Conservation (phyloP, 2,113 vertebrate species). For the Apus apus region DNA sequence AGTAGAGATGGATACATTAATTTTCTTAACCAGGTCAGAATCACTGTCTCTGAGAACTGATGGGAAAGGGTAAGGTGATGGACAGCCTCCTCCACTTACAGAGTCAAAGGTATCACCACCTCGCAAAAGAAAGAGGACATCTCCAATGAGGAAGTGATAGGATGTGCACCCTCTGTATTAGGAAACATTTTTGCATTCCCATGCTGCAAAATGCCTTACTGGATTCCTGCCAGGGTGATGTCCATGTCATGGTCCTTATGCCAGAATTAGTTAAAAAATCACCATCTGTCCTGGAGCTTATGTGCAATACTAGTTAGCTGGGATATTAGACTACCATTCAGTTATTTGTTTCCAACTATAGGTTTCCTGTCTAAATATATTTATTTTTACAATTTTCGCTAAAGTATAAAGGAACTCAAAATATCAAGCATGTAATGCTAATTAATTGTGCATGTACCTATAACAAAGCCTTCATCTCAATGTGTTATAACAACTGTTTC, state of each 20-base stretch:
- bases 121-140: neutral
- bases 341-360: neutral
- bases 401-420: neutral
- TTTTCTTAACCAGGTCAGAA: neutral
- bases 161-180: neutral
- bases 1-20: neutral
- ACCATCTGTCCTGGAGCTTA: neutral
- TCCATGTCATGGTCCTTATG: neutral
- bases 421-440: neutral
- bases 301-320: neutral
- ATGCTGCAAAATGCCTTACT: neutral
- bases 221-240: neutral
- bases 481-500: neutral
- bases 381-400: neutral
- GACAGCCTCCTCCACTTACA: neutral
- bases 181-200: neutral
- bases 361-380: neutral
- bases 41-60: neutral
- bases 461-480: neutral
- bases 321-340: neutral
- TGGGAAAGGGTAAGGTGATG: neutral
- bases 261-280: neutral
- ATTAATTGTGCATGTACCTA: neutral
- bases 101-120: neutral
- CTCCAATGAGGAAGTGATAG: neutral